These are phyloP conservation scores for Dicaeum eximium DNA, from an alignment of 2,113 vertebrate genomes.

Conservation along the genomic window DNA sequence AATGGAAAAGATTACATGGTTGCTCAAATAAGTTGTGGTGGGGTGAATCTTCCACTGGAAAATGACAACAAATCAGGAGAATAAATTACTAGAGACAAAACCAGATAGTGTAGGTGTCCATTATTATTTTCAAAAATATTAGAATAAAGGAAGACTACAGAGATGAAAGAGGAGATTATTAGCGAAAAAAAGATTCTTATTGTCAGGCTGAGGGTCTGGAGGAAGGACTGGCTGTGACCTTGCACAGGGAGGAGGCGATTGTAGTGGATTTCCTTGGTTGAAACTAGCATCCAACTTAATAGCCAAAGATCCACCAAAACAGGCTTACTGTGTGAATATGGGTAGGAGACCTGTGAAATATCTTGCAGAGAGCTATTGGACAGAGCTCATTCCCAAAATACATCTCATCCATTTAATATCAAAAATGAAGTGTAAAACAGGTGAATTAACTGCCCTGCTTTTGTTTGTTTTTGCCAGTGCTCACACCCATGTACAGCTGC, in stretches of 20 bases:
- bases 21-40: background rate
- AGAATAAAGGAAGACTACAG: background rate
- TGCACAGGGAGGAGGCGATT: background rate
- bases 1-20: background rate
- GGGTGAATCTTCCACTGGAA: background rate
- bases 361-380: background rate
- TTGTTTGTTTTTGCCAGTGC: background rate
- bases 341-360: background rate
- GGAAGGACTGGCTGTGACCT: background rate
- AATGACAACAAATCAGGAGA: background rate
- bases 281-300: background rate
- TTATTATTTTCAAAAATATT: background rate
- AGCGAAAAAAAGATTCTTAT: background rate
- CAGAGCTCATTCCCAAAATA: background rate
- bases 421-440: background rate
- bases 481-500: background rate
- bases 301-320: background rate
- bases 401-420: background rate
- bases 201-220: background rate
- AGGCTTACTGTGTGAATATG: background rate
- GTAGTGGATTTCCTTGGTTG: background rate
- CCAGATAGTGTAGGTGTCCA: background rate
- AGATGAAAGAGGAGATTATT: background rate
- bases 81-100: background rate
- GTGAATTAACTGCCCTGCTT: background rate